Evolutionary conservation across 2,113 vertebrate genomes (phyloP).

Genomic region (Recurvirostra avosetta): DNA sequence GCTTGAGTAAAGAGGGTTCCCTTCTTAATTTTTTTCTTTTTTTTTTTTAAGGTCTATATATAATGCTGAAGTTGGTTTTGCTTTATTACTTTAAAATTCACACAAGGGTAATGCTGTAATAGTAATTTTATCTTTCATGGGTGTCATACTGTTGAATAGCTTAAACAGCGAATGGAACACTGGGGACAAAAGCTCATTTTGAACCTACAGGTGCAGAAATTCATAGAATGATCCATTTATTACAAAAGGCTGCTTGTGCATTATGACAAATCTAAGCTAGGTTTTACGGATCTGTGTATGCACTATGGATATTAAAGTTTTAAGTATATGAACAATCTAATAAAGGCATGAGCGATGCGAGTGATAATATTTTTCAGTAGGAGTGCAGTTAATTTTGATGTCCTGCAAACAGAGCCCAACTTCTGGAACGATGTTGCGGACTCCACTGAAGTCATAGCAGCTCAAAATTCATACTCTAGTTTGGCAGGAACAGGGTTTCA

Average conservation of each 20-base stretch:
- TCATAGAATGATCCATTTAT: not conserved
- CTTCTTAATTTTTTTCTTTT: not conserved
- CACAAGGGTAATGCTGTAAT: not conserved
- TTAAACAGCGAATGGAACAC: not conserved
- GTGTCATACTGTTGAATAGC: not conserved
- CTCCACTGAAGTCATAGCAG: not conserved
- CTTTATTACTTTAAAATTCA: not conserved
- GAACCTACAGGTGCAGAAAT: not conserved
- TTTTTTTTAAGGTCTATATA: not conserved
- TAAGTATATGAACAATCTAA: not conserved
- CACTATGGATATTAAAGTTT: not conserved
- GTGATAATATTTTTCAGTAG: not conserved
- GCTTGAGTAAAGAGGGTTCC: not conserved
- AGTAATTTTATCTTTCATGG: not conserved
- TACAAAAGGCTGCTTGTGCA: not conserved
- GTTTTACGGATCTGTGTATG: not conserved
- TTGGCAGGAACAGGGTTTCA: not conserved
- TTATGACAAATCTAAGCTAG: not conserved
- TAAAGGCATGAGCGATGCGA: not conserved
- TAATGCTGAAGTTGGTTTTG: not conserved
- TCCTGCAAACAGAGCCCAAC: not conserved
- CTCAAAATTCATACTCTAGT: fast-evolving
- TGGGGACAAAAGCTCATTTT: not conserved
- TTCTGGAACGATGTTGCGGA: not conserved
- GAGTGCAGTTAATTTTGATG: not conserved